phyloP scores from a whole-genome alignment of 2,113 vertebrate species.

The Grammomys surdaster region DNA sequence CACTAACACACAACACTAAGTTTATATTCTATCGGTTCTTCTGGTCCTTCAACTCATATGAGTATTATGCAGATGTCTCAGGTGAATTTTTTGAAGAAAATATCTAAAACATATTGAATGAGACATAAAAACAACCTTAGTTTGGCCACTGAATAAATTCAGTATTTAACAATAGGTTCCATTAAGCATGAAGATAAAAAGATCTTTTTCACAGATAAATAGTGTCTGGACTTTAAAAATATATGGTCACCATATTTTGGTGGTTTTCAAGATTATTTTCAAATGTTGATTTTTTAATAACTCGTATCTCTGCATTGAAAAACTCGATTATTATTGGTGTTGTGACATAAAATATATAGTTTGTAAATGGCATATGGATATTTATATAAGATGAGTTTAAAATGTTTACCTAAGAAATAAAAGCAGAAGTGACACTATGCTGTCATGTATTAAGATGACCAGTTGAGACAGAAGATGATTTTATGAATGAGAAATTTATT shows the following conservation, averaged over 20 bases:
- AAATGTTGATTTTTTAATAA: background rate
- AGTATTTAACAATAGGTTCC: background rate
- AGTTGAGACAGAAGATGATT: background rate
- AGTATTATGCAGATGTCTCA: background rate
- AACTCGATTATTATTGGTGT: background rate
- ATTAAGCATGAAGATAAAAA: background rate
- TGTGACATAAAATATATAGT: background rate
- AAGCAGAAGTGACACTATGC: background rate
- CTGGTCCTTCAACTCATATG: background rate
- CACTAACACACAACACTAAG: accelerated
- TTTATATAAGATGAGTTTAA: background rate
- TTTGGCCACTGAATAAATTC: background rate
- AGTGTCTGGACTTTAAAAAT: background rate
- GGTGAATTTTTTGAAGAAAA: background rate
- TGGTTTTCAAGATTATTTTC: background rate
- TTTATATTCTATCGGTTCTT: background rate
- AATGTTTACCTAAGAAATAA: background rate
- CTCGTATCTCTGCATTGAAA: background rate
- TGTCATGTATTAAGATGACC: background rate
- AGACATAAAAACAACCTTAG: background rate
- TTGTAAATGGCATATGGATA: background rate
- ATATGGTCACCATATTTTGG: background rate
- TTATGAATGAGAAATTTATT: background rate
- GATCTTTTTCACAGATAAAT: background rate
- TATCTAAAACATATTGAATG: accelerated